phyloP scores from a whole-genome alignment of 2,888 invertebrate genomes.

The Operophtera brumata region DNA sequence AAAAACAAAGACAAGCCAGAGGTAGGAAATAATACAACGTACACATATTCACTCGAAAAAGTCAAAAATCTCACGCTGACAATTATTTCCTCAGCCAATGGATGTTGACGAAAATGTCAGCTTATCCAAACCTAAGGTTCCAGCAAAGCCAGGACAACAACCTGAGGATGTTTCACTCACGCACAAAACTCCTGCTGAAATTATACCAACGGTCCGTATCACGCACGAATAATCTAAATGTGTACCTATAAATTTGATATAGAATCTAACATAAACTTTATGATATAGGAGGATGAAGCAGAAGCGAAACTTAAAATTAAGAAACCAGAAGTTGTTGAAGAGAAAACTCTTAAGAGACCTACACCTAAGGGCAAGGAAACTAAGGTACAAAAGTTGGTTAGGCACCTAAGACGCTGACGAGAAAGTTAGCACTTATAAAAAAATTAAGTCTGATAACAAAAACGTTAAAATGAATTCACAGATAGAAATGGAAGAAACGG shows the following conservation, averaged over 20 bases:
- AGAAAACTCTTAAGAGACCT: slow-evolving; percentile 71
- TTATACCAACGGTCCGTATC: slow-evolving; percentile 71
- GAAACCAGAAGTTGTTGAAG: slow-evolving; percentile 73
- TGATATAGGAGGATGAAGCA: slow-evolving; percentile 65
- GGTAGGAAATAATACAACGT: slow-evolving; percentile 45
- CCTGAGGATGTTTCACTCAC: slow-evolving; percentile 74
- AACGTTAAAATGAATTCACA: slow-evolving; percentile 36
- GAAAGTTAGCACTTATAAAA: not conserved
- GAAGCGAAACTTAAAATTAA: slow-evolving; percentile 74
- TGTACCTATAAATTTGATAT: not conserved
- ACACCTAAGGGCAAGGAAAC: slow-evolving; percentile 55
- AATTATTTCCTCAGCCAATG: slow-evolving; percentile 60
- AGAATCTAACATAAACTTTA: slow-evolving; percentile 26
- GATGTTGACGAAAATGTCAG: slow-evolving; percentile 74
- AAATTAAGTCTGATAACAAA: not conserved
- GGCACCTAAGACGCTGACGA: not conserved
- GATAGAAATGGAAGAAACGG: slow-evolving; percentile 39
- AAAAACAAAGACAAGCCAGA: slow-evolving; percentile 73
- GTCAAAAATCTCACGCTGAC: slow-evolving; percentile 11
- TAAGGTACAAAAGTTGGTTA: slow-evolving; percentile 52
- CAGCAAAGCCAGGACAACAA: slow-evolving; percentile 63
- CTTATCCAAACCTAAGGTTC: slow-evolving; percentile 64
- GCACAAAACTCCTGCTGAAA: slow-evolving; percentile 75
- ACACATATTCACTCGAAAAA: not conserved
- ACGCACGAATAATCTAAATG: not conserved